Evolutionary conservation across 2,797 vertebrate genomes (phyloP).

Genomic region (Hephaestus fuliginosus): DNA sequence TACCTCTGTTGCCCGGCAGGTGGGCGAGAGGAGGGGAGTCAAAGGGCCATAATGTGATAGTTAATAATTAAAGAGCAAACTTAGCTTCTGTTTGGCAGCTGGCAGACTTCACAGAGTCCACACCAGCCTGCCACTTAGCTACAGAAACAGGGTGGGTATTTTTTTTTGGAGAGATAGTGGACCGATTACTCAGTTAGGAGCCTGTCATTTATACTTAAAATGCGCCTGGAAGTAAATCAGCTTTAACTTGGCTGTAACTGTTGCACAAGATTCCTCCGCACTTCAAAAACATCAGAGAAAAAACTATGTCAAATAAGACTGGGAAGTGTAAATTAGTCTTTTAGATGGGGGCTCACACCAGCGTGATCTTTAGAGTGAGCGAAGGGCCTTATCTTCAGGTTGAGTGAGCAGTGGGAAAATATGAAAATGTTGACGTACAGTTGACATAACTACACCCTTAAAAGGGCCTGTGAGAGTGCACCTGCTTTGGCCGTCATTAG

Average conservation of each 20-base stretch:
- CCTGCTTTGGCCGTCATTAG: constrained; percentile 65
- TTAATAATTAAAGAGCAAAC: constrained; percentile 78
- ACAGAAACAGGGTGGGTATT: neutral
- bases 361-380: constrained; percentile 8
- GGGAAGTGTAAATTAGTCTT: neutral
- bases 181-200: constrained; percentile 10
- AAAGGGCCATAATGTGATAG: constrained; percentile 51
- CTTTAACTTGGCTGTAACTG: constrained; percentile 8
- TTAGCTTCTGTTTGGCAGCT: constrained; percentile 67
- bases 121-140: constrained; percentile 20
- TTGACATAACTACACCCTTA: constrained; percentile 56
- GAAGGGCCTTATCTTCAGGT: neutral
- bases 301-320: constrained; percentile 8
- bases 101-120: constrained; percentile 53
- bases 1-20: constrained; percentile 68
- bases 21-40: constrained; percentile 50
- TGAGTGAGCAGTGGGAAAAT: constrained; percentile 25
- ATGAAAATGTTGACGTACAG: constrained; percentile 47
- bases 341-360: constrained; percentile 3
- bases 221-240: constrained; percentile 5
- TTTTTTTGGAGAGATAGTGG: constrained; percentile 13
- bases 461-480: constrained; percentile 48
- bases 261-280: constrained; percentile 1
- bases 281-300: constrained; percentile 6
- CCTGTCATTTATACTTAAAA: constrained; percentile 25